Base-by-base conservation (phyloP, 2,797 vertebrate species). In the Rhabdomys pumilio region DNA sequence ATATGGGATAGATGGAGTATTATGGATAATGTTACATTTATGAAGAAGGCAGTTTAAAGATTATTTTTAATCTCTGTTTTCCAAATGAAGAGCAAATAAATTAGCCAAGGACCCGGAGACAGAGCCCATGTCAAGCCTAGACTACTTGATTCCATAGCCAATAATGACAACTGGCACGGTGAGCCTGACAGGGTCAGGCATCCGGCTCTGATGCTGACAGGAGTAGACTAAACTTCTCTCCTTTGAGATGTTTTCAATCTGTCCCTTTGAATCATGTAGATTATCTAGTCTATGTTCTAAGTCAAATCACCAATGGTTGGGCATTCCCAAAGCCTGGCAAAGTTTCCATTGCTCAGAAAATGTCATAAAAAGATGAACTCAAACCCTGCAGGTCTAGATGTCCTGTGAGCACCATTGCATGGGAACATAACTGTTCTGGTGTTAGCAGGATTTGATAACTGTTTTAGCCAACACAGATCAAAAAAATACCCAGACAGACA, bases 321-420 rank as follows among this genome's bases (percentile, higher is more conserved):
- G 11, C 10, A 89, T 86, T 47, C 29, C 53, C 72, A 93, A 92
- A 77, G 26, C 31, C 75, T 90, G 91, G 75, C 63, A 86, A 77
- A 94, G 20, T 96, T 96, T 95, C 67, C 87, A 79, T 57, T 90
- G 80, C 65, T 81, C 94, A 94, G 84, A 96, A 97, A 95, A 96
- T 96, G 89, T 84, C 55, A 1, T 93, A 77, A 63, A 94, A 59
- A 38, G 31, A 84, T 88, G 80, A 96, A 73, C 19, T 79, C 13
- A 95, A 86, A 72, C 17, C 38, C 55, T 88, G 20, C 57, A 38
- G 75, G 55, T 11, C 57, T 69, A 65, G 6, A 26, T n/a, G 41
- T 59, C 76, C 6, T 44, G 29, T 0, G 13, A 34, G 55, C 12
- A 22, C 0, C 77, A 29, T 31, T 76, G 34, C 29, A 44, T 20